phyloP scores from a whole-genome alignment of 2,888 invertebrate species.

The Drosophila parthenogenetica region DNA sequence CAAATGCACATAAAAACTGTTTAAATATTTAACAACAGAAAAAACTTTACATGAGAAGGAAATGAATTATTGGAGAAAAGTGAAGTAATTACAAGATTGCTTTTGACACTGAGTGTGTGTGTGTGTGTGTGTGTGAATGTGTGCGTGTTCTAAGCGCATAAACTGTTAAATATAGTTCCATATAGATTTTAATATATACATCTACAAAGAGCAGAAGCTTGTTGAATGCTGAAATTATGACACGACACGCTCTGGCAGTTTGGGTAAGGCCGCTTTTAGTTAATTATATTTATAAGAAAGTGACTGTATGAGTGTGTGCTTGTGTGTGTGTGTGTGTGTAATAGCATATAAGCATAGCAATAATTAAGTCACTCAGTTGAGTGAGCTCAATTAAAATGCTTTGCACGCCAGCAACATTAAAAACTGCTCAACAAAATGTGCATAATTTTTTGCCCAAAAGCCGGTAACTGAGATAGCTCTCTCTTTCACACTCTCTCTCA shows the following conservation, averaged over 20 bases:
- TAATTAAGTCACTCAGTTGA: slow-evolving; percentile 20
- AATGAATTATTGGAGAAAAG: slow-evolving; percentile 10
- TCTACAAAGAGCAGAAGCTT: slow-evolving; percentile 7
- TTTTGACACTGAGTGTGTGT: slow-evolving; percentile 11
- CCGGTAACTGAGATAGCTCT: not conserved
- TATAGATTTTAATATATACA: slow-evolving; percentile 6
- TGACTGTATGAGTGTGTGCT: not conserved
- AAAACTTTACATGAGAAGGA: slow-evolving; percentile 11
- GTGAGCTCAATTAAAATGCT: slow-evolving; percentile 47
- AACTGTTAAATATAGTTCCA: slow-evolving; percentile 13
- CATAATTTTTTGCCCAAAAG: slow-evolving; percentile 41
- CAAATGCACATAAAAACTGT: slow-evolving; percentile 18
- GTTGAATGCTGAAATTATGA: slow-evolving; percentile 48
- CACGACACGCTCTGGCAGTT: slow-evolving; percentile 28
- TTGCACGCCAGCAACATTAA: slow-evolving; percentile 56
- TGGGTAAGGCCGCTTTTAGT: slow-evolving; percentile 37
- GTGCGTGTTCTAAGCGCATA: slow-evolving; percentile 21
- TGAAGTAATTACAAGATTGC: slow-evolving; percentile 49
- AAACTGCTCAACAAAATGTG: slow-evolving; percentile 54
- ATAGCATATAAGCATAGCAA: slow-evolving; percentile 15
- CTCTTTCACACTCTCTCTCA: not conserved
- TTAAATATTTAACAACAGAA: slow-evolving; percentile 1
- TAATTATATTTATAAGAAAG: slow-evolving; percentile 18
- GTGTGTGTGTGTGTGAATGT: slow-evolving; percentile 8
- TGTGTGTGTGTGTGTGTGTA: not conserved